These are phyloP conservation scores for Anagyrus pseudococci DNA, from an alignment of 2,888 invertebrate genomes.

Conservation along the genomic window DNA sequence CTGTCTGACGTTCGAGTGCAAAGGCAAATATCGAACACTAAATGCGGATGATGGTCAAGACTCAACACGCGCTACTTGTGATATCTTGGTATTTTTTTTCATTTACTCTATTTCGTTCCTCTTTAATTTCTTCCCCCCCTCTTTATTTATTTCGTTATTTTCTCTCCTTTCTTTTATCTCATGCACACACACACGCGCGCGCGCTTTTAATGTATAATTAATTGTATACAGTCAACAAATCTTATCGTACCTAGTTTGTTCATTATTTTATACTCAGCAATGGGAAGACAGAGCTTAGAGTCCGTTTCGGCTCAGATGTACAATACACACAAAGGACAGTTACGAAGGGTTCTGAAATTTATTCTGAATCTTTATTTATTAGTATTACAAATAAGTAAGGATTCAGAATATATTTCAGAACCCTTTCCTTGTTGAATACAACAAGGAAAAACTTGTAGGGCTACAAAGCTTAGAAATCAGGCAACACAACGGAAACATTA, in stretches of 20 bases:
- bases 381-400: no score
- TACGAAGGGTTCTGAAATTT: not conserved
- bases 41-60: conserved; percentile 27
- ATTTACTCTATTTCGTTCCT: conserved; percentile 5
- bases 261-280: conserved; percentile 61
- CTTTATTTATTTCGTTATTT: conserved; percentile 12
- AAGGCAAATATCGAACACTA: conserved; percentile 37
- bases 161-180: not conserved
- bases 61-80: conserved; percentile 25
- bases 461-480: no score
- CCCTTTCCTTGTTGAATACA: no score
- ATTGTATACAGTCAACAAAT: conserved; percentile 61
- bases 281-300: conserved; percentile 62
- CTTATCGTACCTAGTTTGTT: conserved; percentile 59
- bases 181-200: no score
- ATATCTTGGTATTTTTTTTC: conserved; percentile 18
- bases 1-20: conserved; percentile 33
- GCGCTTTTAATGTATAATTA: conserved; percentile 42
- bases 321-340: conserved; percentile 44
- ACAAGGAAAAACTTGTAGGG: no score
- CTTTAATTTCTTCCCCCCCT: conserved; percentile 1
- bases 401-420: no score
- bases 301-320: conserved; percentile 55
- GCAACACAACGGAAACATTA: no score
- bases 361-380: no score